phyloP scores from a whole-genome alignment of 2,113 vertebrate genomes.

The Galeopterus variegatus region DNA sequence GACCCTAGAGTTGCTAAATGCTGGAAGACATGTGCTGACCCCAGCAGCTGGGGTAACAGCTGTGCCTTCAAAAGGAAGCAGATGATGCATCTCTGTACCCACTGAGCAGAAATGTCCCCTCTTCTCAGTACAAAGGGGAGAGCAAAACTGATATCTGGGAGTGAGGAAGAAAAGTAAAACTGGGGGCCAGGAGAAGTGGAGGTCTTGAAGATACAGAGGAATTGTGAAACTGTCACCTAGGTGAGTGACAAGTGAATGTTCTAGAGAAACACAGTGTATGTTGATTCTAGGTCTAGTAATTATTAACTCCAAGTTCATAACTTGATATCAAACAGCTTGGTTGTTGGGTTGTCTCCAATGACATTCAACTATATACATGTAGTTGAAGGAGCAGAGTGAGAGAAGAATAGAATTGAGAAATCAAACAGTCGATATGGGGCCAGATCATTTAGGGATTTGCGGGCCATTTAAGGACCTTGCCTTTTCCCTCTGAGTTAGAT shows the following conservation, averaged over 20 bases:
- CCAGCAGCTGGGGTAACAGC: background rate
- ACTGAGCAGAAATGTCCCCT: background rate
- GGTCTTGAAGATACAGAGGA: background rate
- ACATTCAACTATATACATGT: background rate
- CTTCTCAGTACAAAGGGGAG: background rate
- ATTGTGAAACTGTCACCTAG: background rate
- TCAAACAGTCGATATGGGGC: background rate
- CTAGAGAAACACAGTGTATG: background rate
- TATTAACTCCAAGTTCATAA: background rate
- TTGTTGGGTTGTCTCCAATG: background rate
- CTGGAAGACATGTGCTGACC: background rate
- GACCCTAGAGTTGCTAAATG: background rate
- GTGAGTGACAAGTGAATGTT: background rate
- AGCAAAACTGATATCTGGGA: background rate
- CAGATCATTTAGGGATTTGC: background rate
- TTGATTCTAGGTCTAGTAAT: background rate
- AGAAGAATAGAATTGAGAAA: background rate
- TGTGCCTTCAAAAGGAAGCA: background rate
- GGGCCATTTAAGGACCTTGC: background rate
- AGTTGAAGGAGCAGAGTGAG: background rate
- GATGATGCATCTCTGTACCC: background rate
- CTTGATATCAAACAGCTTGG: background rate
- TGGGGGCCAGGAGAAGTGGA: background rate
- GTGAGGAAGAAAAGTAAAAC: background rate
- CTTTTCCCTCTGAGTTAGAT: background rate